Evolutionary conservation across 2,888 invertebrate species (phyloP).

Genomic region (Eupeodes luniger): DNA sequence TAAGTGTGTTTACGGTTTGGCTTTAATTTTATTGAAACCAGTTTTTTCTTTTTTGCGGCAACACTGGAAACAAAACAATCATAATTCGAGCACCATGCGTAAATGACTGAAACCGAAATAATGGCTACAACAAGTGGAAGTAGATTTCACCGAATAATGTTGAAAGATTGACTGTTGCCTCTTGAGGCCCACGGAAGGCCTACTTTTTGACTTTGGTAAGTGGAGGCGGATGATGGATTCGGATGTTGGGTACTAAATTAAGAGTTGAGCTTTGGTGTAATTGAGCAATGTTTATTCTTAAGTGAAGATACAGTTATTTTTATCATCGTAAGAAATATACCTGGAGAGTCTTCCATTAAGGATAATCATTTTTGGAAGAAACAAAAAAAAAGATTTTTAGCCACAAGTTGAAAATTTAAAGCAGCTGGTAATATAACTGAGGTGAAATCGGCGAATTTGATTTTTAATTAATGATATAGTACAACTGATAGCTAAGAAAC

Average conservation of each 20-base stretch:
- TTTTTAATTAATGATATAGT: too few species aligned
- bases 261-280: neutral
- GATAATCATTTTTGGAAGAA: too few species aligned
- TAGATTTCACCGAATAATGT: constrained; percentile 18
- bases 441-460: too few species aligned
- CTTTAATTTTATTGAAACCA: constrained; percentile 12
- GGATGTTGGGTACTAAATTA: neutral
- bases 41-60: constrained; percentile 29
- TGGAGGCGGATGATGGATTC: neutral
- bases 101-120: constrained; percentile 1
- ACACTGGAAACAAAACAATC: constrained; percentile 11
- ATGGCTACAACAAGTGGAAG: constrained; percentile 33
- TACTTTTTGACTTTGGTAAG: neutral
- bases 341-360: too few species aligned
- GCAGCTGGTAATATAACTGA: too few species aligned
- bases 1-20: constrained; percentile 2
- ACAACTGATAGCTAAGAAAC: too few species aligned
- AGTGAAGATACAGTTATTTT: too few species aligned
- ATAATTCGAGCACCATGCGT: neutral
- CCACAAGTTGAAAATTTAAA: too few species aligned
- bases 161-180: neutral
- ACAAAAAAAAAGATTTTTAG: too few species aligned
- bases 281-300: too few species aligned
- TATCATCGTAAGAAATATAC: too few species aligned
- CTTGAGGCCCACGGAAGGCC: neutral